A percentile compares a stretch with the other conserved stretches of the same genome.
These are phyloP conservation scores for Sebastes minor DNA, from an alignment of 2,797 vertebrate species.

Conservation along the genomic window DNA sequence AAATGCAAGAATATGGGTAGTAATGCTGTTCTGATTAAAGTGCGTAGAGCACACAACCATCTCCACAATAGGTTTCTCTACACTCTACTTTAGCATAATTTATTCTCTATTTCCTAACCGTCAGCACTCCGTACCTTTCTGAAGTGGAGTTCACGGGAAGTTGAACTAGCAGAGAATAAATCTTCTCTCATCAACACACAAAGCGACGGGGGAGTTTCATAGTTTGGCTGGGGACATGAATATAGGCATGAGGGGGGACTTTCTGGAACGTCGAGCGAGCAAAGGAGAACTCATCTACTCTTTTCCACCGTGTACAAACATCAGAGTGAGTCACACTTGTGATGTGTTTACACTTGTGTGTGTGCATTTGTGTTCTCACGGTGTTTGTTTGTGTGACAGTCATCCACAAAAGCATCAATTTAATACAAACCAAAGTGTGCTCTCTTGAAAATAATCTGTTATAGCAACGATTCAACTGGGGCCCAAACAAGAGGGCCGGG, in stretches of 20 bases:
- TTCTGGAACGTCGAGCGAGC: conserved; percentile 1
- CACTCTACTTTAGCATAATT: conserved; percentile 16
- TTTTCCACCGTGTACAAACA: conserved; percentile 13
- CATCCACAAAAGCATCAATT: conserved; percentile 40
- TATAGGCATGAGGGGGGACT: conserved; percentile 47
- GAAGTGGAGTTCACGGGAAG: conserved; percentile 52
- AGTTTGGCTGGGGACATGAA: conserved; percentile 50
- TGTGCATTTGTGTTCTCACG: background rate
- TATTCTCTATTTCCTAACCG: conserved; percentile 22
- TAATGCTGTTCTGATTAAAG: background rate
- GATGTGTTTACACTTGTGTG: background rate
- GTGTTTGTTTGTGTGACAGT: conserved; percentile 27
- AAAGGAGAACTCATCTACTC: conserved; percentile 15
- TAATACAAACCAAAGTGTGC: conserved; percentile 26
- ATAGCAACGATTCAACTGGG: conserved; percentile 42
- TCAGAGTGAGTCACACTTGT: background rate
- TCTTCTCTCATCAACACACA: conserved; percentile 29
- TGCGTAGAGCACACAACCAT: background rate
- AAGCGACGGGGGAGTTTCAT: conserved; percentile 9
- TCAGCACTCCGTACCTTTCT: conserved; percentile 46
- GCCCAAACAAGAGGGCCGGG: conserved; percentile 26
- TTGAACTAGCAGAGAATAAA: conserved; percentile 30
- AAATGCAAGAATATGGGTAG: background rate
- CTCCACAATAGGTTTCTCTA: background rate
- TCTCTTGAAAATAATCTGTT: conserved; percentile 45